Percentiles rank a stretch among this genome's conserved stretches.
phyloP scores from a whole-genome alignment of 2,888 invertebrate species.

The Axea sp. region DNA sequence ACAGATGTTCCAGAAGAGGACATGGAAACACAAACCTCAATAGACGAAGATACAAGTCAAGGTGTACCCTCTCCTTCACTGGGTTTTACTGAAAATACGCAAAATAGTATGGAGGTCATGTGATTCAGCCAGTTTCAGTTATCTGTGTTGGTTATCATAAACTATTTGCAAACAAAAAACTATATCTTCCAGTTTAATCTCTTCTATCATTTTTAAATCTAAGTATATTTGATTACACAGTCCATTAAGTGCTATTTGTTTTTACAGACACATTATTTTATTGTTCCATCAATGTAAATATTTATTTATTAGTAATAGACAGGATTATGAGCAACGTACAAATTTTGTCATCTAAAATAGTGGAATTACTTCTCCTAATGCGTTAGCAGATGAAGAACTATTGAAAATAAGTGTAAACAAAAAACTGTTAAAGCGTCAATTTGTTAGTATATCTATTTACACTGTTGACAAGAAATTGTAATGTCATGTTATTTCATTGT shows the following conservation, averaged over 20 bases:
- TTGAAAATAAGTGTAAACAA: background rate
- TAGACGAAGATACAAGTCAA: conserved; percentile 73
- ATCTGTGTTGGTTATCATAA: background rate
- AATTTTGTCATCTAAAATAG: background rate
- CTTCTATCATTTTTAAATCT: conserved; percentile 6
- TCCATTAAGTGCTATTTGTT: conserved; percentile 5
- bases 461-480: conserved; percentile 2
- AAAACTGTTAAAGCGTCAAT: background rate
- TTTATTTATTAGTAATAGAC: conserved; percentile 46
- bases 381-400: too few species aligned
- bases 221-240: background rate
- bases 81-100: conserved; percentile 76
- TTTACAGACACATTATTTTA: conserved; percentile 8
- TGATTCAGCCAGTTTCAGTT: conserved; percentile 63
- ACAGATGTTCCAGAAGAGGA: conserved; percentile 70
- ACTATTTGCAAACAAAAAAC: conserved; percentile 5
- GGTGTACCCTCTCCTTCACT: conserved; percentile 74
- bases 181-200: conserved; percentile 15
- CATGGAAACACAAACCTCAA: conserved; percentile 71
- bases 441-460: background rate
- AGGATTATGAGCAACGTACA: conserved; percentile 6
- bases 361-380: background rate
- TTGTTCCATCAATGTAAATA: conserved; percentile 36
- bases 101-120: conserved; percentile 79
- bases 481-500: conserved; percentile 9